These are phyloP conservation scores for Motacilla tschutschensis DNA, from an alignment of 2,113 vertebrate genomes.

Conservation along the genomic window DNA sequence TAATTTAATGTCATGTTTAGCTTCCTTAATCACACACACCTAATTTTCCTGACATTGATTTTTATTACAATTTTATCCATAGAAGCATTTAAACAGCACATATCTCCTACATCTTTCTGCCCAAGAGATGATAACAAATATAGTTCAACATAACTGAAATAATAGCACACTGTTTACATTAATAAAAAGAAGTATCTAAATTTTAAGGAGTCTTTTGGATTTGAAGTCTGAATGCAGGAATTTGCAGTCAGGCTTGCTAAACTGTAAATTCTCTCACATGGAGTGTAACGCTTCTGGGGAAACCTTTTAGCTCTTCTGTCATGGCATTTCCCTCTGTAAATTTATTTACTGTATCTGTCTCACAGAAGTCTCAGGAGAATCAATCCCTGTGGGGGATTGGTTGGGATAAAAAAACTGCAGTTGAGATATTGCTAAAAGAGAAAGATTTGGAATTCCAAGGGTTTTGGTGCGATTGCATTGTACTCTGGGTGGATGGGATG, in stretches of 20 bases:
- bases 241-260: neutral
- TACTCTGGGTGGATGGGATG: neutral
- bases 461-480: neutral
- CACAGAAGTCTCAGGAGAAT: neutral
- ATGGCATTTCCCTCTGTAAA: neutral
- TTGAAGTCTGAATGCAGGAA: neutral
- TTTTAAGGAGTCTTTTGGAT: neutral
- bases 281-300: neutral
- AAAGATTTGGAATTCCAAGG: neutral
- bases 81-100: neutral
- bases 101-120: neutral
- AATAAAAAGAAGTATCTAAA: neutral
- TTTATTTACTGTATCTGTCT: neutral
- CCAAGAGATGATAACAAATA: neutral
- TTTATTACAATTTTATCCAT: neutral
- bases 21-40: constrained; percentile 3
- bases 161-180: neutral
- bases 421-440: neutral
- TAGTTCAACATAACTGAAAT: neutral
- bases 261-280: neutral
- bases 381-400: neutral
- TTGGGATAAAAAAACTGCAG: neutral
- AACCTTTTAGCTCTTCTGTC: constrained; percentile 3
- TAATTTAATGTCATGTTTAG: neutral
- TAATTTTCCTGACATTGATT: constrained; percentile 45